Evolutionary conservation across 53 echinoderm and acorn worm species (phyloP).

Genomic region (Echinarachnius parma): DNA sequence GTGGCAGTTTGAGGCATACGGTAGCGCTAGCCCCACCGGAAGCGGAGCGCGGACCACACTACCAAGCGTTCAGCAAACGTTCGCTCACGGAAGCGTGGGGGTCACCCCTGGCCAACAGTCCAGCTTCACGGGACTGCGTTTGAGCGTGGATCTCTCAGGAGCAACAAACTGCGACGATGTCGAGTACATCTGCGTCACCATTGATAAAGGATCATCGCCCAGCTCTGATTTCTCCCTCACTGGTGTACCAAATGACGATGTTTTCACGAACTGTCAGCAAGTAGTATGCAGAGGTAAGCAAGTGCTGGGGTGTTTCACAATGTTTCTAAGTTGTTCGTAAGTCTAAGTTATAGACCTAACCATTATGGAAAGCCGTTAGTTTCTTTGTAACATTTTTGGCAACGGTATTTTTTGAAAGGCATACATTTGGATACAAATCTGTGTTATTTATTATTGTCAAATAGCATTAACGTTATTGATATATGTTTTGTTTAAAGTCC

Average conservation of each 20-base stretch:
- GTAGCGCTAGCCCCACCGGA: conserved; percentile 46
- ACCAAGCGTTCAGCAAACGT: background rate
- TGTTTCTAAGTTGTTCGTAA: background rate
- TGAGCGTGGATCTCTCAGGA: conserved; percentile 40
- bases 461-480: too few relatives aligned
- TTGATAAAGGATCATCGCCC: conserved; percentile 25
- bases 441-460: too few relatives aligned
- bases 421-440: too few relatives aligned
- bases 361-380: background rate
- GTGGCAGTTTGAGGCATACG: conserved; percentile 60
- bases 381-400: too few relatives aligned
- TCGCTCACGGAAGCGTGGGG: conserved; percentile 18
- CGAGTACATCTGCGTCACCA: conserved; percentile 56
- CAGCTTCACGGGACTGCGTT: conserved; percentile 27
- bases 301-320: background rate
- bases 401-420: too few relatives aligned
- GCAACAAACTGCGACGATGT: conserved; percentile 40
- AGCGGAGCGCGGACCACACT: conserved; percentile 11
- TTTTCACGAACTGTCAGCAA: conserved; percentile 43
- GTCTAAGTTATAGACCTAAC: background rate
- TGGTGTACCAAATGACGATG: conserved; percentile 34
- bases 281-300: conserved; percentile 57
- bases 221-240: conserved; percentile 52
- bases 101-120: conserved; percentile 16
- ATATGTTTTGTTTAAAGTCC: too few relatives aligned